Conservation (phyloP, 1,140 invertebrate genomes). For the Penaeus chinensis region DNA sequence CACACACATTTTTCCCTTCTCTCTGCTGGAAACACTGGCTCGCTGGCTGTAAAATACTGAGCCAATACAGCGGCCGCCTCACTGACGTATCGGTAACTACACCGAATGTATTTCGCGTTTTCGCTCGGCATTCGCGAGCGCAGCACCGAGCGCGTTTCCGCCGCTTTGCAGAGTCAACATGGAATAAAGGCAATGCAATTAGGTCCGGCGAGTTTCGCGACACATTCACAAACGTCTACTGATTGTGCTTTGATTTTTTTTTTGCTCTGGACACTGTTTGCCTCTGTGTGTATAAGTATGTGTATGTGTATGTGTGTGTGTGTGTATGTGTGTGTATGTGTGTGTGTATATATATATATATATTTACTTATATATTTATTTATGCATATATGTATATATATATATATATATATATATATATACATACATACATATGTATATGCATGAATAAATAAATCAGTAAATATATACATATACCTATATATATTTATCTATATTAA, state of each 20-base stretch:
- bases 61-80: too few relatives aligned
- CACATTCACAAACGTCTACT: constrained; percentile 56
- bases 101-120: too few relatives aligned
- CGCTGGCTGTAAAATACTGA: not conserved
- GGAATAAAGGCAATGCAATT: too few relatives aligned
- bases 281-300: constrained; percentile 48
- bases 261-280: not conserved
- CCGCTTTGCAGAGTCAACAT: too few relatives aligned
- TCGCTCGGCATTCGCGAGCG: too few relatives aligned
- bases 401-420: constrained; percentile 15
- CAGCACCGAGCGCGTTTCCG: too few relatives aligned
- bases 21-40: not conserved
- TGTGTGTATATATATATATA: not conserved
- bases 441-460: not conserved
- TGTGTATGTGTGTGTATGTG: constrained; percentile 65
- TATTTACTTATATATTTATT: not conserved
- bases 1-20: not conserved
- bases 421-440: not conserved
- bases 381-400: constrained; percentile 13
- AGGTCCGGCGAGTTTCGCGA: too few relatives aligned
- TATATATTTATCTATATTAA: not conserved
- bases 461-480: not conserved
- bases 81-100: too few relatives aligned
- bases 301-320: constrained; percentile 63
- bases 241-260: not conserved